A percentile compares a stretch with the other conserved stretches of the same genome.
phyloP scores from a whole-genome alignment of 2,113 vertebrate species.

The Recurvirostra avosetta region DNA sequence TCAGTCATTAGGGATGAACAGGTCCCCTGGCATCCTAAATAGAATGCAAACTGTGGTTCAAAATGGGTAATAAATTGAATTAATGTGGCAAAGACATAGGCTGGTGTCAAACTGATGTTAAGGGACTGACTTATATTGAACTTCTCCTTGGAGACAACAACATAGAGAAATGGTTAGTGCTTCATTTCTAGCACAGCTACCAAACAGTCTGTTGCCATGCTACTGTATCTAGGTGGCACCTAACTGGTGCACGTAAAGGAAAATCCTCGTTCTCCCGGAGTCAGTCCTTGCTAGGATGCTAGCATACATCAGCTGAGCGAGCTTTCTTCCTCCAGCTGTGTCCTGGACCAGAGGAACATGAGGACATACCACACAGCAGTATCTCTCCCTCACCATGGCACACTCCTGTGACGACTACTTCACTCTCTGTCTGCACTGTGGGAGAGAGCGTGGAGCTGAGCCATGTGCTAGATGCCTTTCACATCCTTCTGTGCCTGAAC shows the following conservation, averaged over 20 bases:
- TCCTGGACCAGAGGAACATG: neutral
- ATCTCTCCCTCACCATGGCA: neutral
- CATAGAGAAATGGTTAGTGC: neutral
- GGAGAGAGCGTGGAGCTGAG: neutral
- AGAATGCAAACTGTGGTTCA: constrained; percentile 40
- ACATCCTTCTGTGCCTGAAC: neutral
- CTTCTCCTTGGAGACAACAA: constrained; percentile 37
- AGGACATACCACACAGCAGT: neutral
- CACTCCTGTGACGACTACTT: neutral
- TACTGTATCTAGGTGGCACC: constrained; percentile 38
- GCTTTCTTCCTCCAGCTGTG: neutral
- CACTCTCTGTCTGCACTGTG: neutral
- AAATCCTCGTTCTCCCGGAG: neutral
- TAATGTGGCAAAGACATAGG: constrained; percentile 56
- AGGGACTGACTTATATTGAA: constrained; percentile 45
- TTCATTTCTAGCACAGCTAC: neutral
- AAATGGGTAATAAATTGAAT: constrained; percentile 54
- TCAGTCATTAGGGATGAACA: constrained; percentile 55
- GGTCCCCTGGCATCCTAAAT: constrained; percentile 39
- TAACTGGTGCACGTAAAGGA: neutral
- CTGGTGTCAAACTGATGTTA: constrained; percentile 49
- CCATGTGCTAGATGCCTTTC: neutral
- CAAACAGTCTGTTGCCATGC: constrained; percentile 42
- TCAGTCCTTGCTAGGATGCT: neutral
- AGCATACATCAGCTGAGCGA: neutral